Evolutionary conservation across 2,113 vertebrate genomes (phyloP).

Genomic region (Capreolus pygargus): DNA sequence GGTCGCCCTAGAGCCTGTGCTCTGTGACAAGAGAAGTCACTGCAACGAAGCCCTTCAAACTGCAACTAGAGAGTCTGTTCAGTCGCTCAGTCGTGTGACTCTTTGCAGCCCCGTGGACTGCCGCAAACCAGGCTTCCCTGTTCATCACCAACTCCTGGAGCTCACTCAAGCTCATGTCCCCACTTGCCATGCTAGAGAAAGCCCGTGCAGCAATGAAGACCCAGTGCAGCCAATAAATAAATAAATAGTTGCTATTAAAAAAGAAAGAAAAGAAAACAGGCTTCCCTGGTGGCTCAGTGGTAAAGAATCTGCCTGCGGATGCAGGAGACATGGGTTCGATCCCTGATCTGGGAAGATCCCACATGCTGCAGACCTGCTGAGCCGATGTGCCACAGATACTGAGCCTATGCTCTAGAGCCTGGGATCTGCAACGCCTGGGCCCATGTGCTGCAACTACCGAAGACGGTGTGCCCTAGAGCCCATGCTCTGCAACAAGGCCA

Average conservation of each 20-base stretch:
- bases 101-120: background rate
- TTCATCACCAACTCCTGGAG: background rate
- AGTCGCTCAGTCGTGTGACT: background rate
- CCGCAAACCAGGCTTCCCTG: background rate
- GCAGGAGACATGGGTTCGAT: background rate
- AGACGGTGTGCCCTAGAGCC: background rate
- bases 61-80: background rate
- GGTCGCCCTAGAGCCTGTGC: background rate
- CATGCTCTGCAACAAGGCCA: background rate
- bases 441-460: background rate
- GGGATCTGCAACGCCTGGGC: background rate
- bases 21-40: background rate
- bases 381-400: background rate
- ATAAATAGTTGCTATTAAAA: background rate
- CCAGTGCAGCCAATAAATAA: background rate
- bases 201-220: background rate
- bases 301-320: background rate
- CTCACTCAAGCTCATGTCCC: background rate
- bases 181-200: background rate
- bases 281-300: background rate
- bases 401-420: background rate
- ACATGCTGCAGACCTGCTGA: background rate
- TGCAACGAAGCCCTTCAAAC: accelerated
- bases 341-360: background rate
- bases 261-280: background rate